phyloP scores from a whole-genome alignment of 1,140 invertebrate genomes.

The Aporrectodea caliginosa region DNA sequence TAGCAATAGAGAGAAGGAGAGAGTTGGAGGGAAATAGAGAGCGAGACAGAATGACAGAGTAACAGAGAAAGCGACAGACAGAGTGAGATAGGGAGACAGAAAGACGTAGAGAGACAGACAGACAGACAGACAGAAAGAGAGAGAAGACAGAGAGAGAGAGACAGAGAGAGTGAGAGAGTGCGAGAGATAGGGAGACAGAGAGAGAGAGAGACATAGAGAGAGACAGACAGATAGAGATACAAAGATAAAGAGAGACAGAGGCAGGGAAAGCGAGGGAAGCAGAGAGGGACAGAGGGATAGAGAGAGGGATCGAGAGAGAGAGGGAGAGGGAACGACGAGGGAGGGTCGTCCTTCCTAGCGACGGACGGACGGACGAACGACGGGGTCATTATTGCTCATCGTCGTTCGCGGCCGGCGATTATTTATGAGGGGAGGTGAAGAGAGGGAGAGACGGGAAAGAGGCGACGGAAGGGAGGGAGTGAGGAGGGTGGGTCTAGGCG shows the following conservation, averaged over 20 bases:
- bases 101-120: background rate
- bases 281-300: too few species aligned
- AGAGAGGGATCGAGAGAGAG: too few species aligned
- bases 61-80: background rate
- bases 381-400: too few species aligned
- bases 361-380: too few species aligned
- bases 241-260: background rate
- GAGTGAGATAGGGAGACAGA: background rate
- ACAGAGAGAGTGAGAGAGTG: background rate
- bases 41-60: background rate
- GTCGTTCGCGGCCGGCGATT: too few species aligned
- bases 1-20: background rate
- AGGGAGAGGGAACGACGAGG: background rate
- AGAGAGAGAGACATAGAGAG: background rate
- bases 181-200: background rate
- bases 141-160: background rate
- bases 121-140: background rate
- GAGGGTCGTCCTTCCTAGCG: too few species aligned
- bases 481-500: background rate
- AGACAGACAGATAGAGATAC: background rate
- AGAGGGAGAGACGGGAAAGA: too few species aligned
- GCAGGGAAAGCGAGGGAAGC: background rate
- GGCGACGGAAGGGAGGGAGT: background rate
- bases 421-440: too few species aligned
- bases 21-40: background rate